Base-by-base conservation (phyloP, 2,113 vertebrate species). In the Clarias magur region DNA sequence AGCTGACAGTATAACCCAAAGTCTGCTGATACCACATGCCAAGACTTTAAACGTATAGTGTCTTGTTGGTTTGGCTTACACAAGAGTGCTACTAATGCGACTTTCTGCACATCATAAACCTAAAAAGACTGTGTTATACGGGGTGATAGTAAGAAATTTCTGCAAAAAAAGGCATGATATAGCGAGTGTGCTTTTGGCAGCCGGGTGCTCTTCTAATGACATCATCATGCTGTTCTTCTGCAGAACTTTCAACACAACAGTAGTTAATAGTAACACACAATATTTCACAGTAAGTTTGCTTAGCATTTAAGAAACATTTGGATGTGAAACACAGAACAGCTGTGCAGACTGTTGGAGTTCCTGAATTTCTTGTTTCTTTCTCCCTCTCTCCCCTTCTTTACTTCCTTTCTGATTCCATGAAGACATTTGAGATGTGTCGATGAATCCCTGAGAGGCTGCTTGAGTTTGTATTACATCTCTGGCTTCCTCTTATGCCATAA, bases 401-500 rank as follows among this genome's bases (percentile, higher is more conserved):
- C 68, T 60, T 84, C 53, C 38, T 62, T 68, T 56, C 80, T 65
- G 80, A 65, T 91, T 88, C 87, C 67, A 82, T 87, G 82, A 87
- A 56, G 91, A 89, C 91, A 93, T 90, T 88, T 72, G 90, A 94
- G 91, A 90, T n/a, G 76, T 56, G 60, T 65, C 2, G 2, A 87
- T 91, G 88, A 84, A 90, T 91, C 91, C 89, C 93, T 87, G 63
- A 3, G 87, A 62, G 30, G 42, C 73, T 85, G 19, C 91, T 85
- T 9, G 82, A 91, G 91, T 92, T 93, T 89, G 86, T 88, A 86
- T 95, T 93, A 92, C 93, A 93, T 93, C 94, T 93, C 70, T 73
- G 63, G 87, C 48, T 90, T 93, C 91, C 68, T 84, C 91, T 90
- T 88, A 73, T 85, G 91, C 92, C 92, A 91, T 90, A 76, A 86